These are phyloP conservation scores for Axis porcinus DNA, from an alignment of 2,113 vertebrate genomes.

Conservation along the genomic window DNA sequence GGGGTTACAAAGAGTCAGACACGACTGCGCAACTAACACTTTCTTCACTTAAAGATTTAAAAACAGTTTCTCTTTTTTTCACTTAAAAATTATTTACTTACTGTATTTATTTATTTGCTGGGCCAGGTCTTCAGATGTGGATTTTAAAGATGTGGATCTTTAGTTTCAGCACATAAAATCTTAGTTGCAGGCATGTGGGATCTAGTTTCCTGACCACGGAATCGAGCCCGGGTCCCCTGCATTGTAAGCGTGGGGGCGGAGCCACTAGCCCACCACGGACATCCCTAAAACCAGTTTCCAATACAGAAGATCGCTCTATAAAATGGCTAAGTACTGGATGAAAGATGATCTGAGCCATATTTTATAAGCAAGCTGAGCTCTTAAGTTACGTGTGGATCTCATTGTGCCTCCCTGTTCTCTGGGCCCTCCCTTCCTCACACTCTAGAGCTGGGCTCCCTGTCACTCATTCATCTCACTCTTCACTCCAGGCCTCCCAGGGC, in stretches of 20 bases:
- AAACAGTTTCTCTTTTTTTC: background rate
- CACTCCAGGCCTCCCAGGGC: background rate
- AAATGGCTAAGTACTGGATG: background rate
- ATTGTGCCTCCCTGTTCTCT: background rate
- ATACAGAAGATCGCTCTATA: background rate
- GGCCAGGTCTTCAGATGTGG: background rate
- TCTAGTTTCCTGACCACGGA: background rate
- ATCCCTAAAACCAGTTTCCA: background rate
- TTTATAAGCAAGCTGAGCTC: background rate
- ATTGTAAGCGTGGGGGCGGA: background rate
- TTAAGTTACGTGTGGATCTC: rapidly evolving
- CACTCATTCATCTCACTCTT: background rate
- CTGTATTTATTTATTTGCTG: background rate
- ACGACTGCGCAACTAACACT: background rate
- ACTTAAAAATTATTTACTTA: background rate
- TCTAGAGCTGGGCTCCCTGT: background rate
- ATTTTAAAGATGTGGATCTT: background rate
- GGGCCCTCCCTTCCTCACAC: background rate
- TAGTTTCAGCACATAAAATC: background rate
- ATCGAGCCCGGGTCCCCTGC: rapidly evolving
- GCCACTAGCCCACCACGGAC: background rate
- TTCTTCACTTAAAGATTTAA: background rate
- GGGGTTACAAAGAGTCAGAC: background rate
- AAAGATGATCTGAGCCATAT: background rate
- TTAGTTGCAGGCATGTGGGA: background rate